Evolutionary conservation across 1,140 invertebrate species (phyloP).

Genomic region (Drosophila obscura): DNA sequence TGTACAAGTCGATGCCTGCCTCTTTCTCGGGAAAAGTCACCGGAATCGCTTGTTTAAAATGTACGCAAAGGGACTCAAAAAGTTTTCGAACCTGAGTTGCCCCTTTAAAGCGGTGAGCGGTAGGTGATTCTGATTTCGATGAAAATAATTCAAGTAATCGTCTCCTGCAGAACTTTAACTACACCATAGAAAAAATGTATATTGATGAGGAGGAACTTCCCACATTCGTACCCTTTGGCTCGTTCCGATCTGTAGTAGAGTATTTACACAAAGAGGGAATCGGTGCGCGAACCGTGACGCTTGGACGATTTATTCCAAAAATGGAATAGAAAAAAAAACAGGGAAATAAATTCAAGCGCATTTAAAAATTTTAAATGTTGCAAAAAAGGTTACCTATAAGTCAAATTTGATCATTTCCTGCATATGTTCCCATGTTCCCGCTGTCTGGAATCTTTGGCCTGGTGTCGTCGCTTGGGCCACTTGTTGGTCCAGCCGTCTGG

Average conservation of each 20-base stretch:
- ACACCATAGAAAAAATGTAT: conserved; percentile 36
- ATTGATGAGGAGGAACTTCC: conserved; percentile 48
- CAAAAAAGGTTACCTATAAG: too few relatives aligned
- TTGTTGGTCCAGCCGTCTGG: too few relatives aligned
- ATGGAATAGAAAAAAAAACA: not conserved
- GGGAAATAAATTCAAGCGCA: too few relatives aligned
- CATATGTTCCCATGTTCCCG: too few relatives aligned
- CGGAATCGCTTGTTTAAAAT: conserved; percentile 38
- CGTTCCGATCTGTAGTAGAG: conserved; percentile 23
- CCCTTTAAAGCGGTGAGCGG: conserved; percentile 50
- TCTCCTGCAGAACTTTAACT: conserved; percentile 24
- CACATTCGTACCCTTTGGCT: conserved; percentile 34
- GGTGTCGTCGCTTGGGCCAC: not conserved
- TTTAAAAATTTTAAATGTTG: too few relatives aligned
- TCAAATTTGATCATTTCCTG: too few relatives aligned
- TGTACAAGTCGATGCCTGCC: conserved; percentile 28
- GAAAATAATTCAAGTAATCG: too few relatives aligned
- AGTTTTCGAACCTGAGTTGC: conserved; percentile 38
- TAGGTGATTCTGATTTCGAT: too few relatives aligned
- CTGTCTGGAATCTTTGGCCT: too few relatives aligned
- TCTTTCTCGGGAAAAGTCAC: conserved; percentile 2
- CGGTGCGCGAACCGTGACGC: conserved; percentile 2
- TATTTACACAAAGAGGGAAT: conserved; percentile 19
- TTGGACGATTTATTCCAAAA: conserved; percentile 7
- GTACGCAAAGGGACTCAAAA: conserved; percentile 24